These are phyloP conservation scores for Amphiprion percula DNA, from an alignment of 2,113 vertebrate genomes.

Conservation along the genomic window DNA sequence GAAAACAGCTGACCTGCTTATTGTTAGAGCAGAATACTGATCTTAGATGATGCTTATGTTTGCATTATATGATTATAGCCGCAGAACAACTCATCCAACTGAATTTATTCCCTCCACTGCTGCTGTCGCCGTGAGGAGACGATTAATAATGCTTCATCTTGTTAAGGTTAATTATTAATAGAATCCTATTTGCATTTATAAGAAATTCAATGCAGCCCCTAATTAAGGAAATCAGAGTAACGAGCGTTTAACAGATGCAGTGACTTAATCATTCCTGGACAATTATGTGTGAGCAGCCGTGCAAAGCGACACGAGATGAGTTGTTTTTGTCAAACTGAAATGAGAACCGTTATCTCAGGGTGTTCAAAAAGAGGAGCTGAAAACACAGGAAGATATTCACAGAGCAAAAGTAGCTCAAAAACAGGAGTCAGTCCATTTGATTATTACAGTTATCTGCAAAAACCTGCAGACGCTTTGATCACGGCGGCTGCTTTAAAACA, in stretches of 20 bases:
- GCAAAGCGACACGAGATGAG: slow-evolving; percentile 1
- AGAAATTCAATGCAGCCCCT: slow-evolving; percentile 37
- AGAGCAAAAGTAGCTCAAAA: not conserved
- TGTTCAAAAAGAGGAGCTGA: slow-evolving; percentile 10
- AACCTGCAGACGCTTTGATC: no score
- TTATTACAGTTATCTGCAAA: no score
- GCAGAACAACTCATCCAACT: no score
- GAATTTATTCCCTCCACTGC: no score
- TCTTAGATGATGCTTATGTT: not conserved
- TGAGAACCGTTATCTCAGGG: slow-evolving; percentile 17
- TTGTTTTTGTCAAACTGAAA: slow-evolving; percentile 10
- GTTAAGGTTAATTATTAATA: slow-evolving; percentile 31
- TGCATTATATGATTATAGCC: not conserved
- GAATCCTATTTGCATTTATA: slow-evolving; percentile 43
- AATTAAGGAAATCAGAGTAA: slow-evolving; percentile 35
- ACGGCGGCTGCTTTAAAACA: no score
- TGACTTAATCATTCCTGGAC: slow-evolving; percentile 17
- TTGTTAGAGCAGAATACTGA: not conserved
- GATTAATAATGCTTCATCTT: slow-evolving; percentile 1
- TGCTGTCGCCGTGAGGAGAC: slow-evolving; percentile 11
- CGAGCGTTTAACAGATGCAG: slow-evolving; percentile 28
- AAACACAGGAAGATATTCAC: not conserved
- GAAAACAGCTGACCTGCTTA: no score
- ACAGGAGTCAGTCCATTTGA: not conserved
- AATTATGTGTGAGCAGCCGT: slow-evolving; percentile 37